Conservation (phyloP, 2,888 invertebrate genomes). For the Drosophila ustulata region DNA sequence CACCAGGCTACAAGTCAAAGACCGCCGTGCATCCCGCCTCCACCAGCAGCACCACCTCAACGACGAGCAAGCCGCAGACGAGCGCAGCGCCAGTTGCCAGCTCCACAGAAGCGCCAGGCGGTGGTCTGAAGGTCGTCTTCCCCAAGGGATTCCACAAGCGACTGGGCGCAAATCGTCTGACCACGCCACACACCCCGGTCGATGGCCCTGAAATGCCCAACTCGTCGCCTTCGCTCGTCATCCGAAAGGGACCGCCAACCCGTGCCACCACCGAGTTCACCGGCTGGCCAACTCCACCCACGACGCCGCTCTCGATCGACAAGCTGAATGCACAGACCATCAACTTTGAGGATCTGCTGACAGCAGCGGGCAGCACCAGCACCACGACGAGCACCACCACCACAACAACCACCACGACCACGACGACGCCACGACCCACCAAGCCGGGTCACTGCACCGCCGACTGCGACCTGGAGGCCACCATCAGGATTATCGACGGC, state of each 20-base stretch:
- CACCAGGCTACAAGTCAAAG: conserved; percentile 86
- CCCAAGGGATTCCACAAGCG: conserved; percentile 88
- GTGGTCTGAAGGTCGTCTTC: conserved; percentile 89
- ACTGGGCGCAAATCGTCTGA: conserved; percentile 86
- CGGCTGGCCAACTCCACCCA: conserved; percentile 95
- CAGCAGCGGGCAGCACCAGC: conserved; percentile 77
- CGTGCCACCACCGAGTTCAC: conserved; percentile 96
- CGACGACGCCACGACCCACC: conserved; percentile 89
- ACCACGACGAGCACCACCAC: conserved; percentile 86
- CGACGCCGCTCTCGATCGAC: conserved; percentile 94
- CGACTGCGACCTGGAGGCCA: conserved; percentile 94
- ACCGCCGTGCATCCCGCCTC: conserved; percentile 61
- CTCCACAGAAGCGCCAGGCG: conserved; percentile 44
- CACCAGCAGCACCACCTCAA: conserved; percentile 40
- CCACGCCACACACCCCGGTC: conserved; percentile 86
- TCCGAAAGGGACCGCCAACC: conserved; percentile 93
- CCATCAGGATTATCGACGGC: conserved; percentile 93
- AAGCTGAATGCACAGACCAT: conserved; percentile 87
- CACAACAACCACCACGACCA: conserved; percentile 89
- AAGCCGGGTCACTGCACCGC: conserved; percentile 92
- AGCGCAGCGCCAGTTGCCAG: conserved; percentile 25
- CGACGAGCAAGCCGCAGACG: conserved; percentile 49
- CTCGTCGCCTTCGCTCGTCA: conserved; percentile 87
- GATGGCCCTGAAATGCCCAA: conserved; percentile 81
- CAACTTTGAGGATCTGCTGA: conserved; percentile 85